Base-by-base conservation (phyloP, 1,140 invertebrate species). In the Neodiprion fabricii region DNA sequence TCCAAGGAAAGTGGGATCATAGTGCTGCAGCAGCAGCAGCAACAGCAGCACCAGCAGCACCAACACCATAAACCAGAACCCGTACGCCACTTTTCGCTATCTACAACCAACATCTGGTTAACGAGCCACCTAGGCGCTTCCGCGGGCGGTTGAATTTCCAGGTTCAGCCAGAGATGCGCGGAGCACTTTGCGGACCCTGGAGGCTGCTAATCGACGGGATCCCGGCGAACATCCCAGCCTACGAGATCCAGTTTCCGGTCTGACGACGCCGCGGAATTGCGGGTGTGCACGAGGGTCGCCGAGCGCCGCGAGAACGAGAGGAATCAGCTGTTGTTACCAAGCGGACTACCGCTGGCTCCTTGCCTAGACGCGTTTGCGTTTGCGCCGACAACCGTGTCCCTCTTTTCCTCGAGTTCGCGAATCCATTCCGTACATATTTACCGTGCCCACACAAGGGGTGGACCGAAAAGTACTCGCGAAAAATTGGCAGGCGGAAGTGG, bases 241-340 rank as follows among this genome's bases (percentile, higher is more conserved):
- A 17, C 53, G 53, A 61, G 53, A 61, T 61, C 53, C 53, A 61
- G 53, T 61, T 61, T 61, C 53, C 53, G 53, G 53, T 61, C 53
- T 61, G 53, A 61, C 53, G 53, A 61, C 53, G 53, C 11, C 53
- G n/a, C 53, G 9, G 53, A 61, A 61, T 61, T 61, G n/a, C 53
- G 53, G n/a, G n/a, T 8, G 53, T 61, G 4, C 53, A 61, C 53
- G 53, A 61, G 53, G 53, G 53, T 61, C 53, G 8, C 53, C 53
- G 53, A 61, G 8, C 53, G 5, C 28, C 1, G 28, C 28, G 28
- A 40, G 28, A 40, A 3, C 28, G 28, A 61, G 53, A 61, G 4
- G 53, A 61, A 61, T 61, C 53, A 61, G 53, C 53, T 61, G 53
- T 40, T 40, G 28, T 61, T 61, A 61, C 53, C 53, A 61, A 17